These are phyloP conservation scores for Mormyrops attenuatus DNA, from an alignment of 2,797 vertebrate species.

Conservation along the genomic window DNA sequence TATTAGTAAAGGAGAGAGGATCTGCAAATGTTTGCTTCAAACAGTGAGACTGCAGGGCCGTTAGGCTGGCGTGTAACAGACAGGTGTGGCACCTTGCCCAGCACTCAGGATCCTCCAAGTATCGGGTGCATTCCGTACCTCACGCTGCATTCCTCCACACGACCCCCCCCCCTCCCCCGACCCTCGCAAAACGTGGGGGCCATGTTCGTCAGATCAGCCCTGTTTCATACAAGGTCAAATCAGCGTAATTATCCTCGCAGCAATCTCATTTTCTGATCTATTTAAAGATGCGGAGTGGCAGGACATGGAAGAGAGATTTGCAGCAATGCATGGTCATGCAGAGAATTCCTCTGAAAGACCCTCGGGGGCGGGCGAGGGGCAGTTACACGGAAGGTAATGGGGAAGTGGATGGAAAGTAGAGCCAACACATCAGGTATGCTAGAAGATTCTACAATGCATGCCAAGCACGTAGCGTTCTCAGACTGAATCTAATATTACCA, in stretches of 20 bases:
- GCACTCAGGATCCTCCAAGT: background rate
- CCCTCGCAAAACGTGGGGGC: background rate
- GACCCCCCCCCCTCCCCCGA: background rate
- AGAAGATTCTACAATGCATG: background rate
- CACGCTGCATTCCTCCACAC: too few relatives aligned
- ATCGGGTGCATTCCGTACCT: background rate
- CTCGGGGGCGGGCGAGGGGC: background rate
- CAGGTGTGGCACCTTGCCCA: background rate
- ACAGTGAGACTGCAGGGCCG: background rate
- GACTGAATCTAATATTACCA: background rate
- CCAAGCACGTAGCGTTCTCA: background rate
- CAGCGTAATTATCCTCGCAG: background rate
- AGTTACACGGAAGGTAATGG: background rate
- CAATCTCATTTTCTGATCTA: background rate
- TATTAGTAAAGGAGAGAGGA: background rate
- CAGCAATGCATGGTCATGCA: background rate
- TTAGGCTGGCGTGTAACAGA: background rate
- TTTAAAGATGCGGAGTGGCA: background rate
- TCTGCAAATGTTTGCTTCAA: background rate
- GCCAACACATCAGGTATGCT: background rate
- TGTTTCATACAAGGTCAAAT: background rate
- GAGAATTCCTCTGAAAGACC: background rate
- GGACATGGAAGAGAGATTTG: background rate
- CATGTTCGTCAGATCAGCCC: background rate
- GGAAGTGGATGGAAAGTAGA: background rate